phyloP scores from a whole-genome alignment of 1,140 invertebrate species.

The Eubasilissa regina region DNA sequence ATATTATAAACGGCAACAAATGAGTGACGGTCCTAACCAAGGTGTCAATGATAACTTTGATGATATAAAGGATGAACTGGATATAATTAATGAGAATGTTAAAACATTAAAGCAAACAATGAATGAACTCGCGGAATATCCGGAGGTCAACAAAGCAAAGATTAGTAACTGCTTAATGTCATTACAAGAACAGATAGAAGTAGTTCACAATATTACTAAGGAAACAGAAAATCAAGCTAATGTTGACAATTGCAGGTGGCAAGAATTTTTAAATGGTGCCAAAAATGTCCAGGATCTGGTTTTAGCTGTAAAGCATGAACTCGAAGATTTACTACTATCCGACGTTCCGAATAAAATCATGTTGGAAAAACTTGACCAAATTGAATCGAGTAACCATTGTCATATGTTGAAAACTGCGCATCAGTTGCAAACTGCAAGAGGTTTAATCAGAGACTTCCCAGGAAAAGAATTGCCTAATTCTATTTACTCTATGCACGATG shows the following conservation, averaged over 20 bases:
- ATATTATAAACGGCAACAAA: slow-evolving; percentile 75
- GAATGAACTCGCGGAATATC: slow-evolving; percentile 64
- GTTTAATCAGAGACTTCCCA: slow-evolving; percentile 77
- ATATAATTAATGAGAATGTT: slow-evolving; percentile 63
- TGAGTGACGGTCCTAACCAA: slow-evolving; percentile 71
- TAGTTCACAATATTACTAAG: slow-evolving; percentile 76
- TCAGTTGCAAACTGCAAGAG: slow-evolving; percentile 72
- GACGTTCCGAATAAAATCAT: slow-evolving; percentile 76
- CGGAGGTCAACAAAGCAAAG: slow-evolving; percentile 50
- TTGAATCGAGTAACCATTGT: slow-evolving; percentile 75
- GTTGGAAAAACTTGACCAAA: slow-evolving; percentile 77
- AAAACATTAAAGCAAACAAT: slow-evolving; percentile 63
- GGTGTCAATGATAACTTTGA: slow-evolving; percentile 67
- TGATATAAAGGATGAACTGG: slow-evolving; percentile 66
- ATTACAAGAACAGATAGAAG: slow-evolving; percentile 65
- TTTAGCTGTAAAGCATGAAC: slow-evolving; percentile 71
- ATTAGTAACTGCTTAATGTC: slow-evolving; percentile 56
- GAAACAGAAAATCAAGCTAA: slow-evolving; percentile 75
- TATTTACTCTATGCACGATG: slow-evolving; percentile 77
- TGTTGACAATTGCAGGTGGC: slow-evolving; percentile 79
- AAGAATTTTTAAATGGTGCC: slow-evolving; percentile 77
- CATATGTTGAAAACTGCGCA: slow-evolving; percentile 71
- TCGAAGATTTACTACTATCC: slow-evolving; percentile 74
- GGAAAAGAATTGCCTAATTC: slow-evolving; percentile 77
- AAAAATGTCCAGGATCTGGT: slow-evolving; percentile 72